Conservation (phyloP, 2,113 vertebrate species). For the Myocastor coypus region DNA sequence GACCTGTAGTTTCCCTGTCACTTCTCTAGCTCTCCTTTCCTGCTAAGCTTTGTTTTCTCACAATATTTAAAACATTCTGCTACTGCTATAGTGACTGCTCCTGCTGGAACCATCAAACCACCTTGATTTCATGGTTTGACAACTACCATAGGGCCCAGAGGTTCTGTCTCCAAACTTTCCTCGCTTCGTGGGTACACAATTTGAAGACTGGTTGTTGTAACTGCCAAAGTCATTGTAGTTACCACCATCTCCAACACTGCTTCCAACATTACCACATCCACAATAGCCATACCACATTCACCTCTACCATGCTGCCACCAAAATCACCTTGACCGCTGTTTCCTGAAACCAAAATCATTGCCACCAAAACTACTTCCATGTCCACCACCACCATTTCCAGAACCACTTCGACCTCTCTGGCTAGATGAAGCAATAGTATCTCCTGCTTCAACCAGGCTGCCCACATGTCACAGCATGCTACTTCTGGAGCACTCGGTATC, state of each 20-base stretch:
- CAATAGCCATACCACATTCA: neutral
- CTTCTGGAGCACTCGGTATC: neutral
- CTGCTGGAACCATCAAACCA: neutral
- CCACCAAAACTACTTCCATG: neutral
- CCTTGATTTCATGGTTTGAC: neutral
- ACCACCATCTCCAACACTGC: neutral
- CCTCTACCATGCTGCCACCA: neutral
- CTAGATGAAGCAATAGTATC: neutral
- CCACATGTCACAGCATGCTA: neutral
- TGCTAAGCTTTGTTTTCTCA: slow-evolving; percentile 97
- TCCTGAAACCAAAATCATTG: neutral
- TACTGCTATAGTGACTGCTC: neutral
- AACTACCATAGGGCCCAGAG: neutral
- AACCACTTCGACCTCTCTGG: neutral
- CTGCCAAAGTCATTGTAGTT: neutral
- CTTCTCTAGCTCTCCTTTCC: slow-evolving; percentile 95
- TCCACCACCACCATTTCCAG: neutral
- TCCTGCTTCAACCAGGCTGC: too few species aligned
- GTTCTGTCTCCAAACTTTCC: neutral
- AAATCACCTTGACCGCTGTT: neutral
- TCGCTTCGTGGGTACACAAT: neutral
- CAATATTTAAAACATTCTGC: neutral
- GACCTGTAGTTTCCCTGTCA: slow-evolving; percentile 98
- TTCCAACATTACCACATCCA: neutral
- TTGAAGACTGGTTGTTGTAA: neutral